A percentile compares a stretch with the other conserved stretches of the same genome.
phyloP scores from a whole-genome alignment of 2,797 vertebrate species.

The Taenioides sp. region DNA sequence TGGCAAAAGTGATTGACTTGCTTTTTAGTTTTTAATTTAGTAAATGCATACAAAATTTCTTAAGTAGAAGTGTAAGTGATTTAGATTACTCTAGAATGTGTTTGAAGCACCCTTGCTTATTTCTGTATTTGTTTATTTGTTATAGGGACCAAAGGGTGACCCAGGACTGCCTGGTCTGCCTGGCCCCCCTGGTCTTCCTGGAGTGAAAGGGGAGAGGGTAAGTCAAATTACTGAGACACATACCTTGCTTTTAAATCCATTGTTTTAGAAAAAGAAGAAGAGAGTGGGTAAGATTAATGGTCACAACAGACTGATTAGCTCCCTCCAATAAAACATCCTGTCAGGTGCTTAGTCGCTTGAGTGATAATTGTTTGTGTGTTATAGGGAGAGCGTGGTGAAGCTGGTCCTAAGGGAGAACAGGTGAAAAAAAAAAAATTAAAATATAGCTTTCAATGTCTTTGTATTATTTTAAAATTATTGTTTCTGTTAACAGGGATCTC shows the following conservation, averaged over 20 bases:
- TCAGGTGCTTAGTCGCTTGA: conserved; percentile 3
- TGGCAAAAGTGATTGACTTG: background rate
- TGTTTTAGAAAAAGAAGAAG: conserved; percentile 11
- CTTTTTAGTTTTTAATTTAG: background rate
- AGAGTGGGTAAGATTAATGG: conserved; percentile 8
- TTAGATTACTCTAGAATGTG: background rate
- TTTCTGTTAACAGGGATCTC: conserved; percentile 78
- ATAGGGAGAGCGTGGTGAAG: conserved; percentile 88
- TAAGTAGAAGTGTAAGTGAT: background rate
- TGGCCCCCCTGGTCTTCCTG: conserved; percentile 88
- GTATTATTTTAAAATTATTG: conserved; percentile 7
- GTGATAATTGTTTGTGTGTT: conserved; percentile 29
- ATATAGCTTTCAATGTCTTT: conserved; percentile 23
- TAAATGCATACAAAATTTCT: background rate
- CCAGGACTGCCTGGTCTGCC: conserved; percentile 92
- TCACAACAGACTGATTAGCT: conserved; percentile 26
- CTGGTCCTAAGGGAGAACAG: conserved; percentile 91
- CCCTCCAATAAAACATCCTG: conserved; percentile 31
- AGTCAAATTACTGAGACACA: conserved; percentile 49
- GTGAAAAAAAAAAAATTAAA: conserved; percentile 70
- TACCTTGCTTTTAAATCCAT: background rate
- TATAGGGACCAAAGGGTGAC: conserved; percentile 88
- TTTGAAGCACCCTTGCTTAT: conserved; percentile 1
- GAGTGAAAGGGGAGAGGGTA: conserved; percentile 93
- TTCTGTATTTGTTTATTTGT: conserved; percentile 32